Percentiles rank a stretch among this genome's conserved stretches.
Conservation (phyloP, 2,888 invertebrate species). For the Anthrax anthrax region DNA sequence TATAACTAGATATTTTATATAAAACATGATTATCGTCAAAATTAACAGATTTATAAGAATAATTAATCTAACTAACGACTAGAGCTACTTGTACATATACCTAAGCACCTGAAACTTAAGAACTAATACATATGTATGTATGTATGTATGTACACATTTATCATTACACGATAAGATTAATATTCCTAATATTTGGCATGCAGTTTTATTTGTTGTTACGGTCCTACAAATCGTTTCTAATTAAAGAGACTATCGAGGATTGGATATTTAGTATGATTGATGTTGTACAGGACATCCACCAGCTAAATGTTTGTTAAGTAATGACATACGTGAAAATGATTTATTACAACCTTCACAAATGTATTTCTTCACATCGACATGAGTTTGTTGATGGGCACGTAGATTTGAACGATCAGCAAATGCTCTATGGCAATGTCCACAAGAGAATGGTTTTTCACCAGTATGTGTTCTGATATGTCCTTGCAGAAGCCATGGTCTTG, state of each 20-base stretch:
- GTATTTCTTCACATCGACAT: conserved; percentile 32
- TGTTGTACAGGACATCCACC: conserved; percentile 22
- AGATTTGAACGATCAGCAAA: conserved; percentile 34
- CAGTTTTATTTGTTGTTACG: no score
- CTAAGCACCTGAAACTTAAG: neutral
- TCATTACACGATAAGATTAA: no score
- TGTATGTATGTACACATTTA: no score
- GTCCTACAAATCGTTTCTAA: no score
- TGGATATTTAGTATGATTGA: neutral
- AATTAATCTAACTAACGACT: neutral
- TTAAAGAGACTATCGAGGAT: neutral
- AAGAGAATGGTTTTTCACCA: conserved; percentile 32
- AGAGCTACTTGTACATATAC: neutral
- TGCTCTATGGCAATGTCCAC: conserved; percentile 29
- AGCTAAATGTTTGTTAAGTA: conserved; percentile 27
- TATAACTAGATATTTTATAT: neutral
- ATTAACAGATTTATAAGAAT: neutral
- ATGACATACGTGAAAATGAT: conserved; percentile 33
- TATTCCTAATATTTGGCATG: no score
- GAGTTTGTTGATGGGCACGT: conserved; percentile 32
- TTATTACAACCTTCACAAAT: conserved; percentile 29
- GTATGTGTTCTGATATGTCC: conserved; percentile 33
- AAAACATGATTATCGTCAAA: neutral
- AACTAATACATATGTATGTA: no score
- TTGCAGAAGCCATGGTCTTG: conserved; percentile 31